Conservation (phyloP, 2,888 invertebrate species). For the Lasioglossum marginatum region DNA sequence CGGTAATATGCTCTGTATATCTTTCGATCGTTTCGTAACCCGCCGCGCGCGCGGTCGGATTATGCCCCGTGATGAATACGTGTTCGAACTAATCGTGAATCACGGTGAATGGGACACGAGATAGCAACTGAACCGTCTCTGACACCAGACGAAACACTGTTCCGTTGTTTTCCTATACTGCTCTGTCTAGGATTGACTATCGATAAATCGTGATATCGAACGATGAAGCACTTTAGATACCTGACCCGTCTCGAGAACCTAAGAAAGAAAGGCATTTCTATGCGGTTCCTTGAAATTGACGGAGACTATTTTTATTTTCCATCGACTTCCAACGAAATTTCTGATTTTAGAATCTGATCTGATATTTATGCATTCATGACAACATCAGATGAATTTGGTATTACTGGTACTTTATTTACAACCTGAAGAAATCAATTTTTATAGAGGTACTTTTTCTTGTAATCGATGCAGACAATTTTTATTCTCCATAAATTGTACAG, state of each 20-base stretch:
- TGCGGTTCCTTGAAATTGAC: not conserved
- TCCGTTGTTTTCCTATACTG: not conserved
- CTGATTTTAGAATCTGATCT: not conserved
- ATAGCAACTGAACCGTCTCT: constrained; percentile 28
- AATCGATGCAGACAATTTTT: not conserved
- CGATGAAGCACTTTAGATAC: not conserved
- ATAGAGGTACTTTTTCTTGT: not conserved
- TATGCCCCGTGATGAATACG: constrained; percentile 20
- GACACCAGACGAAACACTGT: constrained; percentile 36
- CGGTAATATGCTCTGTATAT: not conserved
- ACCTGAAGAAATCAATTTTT: too few species aligned
- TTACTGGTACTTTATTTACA: too few species aligned
- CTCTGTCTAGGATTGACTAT: not conserved
- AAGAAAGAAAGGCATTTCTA: not conserved
- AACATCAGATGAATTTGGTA: too few species aligned
- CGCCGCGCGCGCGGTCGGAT: not conserved
- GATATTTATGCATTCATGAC: not conserved
- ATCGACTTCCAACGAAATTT: not conserved
- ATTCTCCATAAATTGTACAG: too few species aligned
- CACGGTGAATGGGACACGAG: constrained; percentile 26
- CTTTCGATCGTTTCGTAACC: constrained; percentile 46
- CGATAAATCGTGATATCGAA: not conserved
- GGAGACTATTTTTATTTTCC: not conserved
- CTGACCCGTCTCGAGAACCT: not conserved
- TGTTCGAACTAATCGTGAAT: constrained; percentile 47